A percentile compares a stretch with the other conserved stretches of the same genome.
phyloP scores from a whole-genome alignment of 1,140 invertebrate species.

The Euura lappo region DNA sequence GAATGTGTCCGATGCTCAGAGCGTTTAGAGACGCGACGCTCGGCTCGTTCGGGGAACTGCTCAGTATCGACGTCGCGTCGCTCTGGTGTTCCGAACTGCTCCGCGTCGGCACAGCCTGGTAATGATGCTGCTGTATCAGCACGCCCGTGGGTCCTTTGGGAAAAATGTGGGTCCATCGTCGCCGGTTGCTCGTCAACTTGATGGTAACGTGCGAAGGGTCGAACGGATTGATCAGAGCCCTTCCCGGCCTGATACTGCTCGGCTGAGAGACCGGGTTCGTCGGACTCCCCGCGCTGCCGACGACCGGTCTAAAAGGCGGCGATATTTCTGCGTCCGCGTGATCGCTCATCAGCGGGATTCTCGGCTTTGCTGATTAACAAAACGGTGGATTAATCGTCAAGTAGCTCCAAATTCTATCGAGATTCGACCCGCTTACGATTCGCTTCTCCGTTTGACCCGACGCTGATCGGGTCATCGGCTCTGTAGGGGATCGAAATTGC shows the following conservation, averaged over 20 bases:
- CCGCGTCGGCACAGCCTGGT: constrained; percentile 78
- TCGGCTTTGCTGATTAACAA: constrained; percentile 25
- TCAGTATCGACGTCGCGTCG: constrained; percentile 32
- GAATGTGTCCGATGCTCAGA: constrained; percentile 35
- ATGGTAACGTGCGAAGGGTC: constrained; percentile 96
- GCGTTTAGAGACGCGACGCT: constrained; percentile 11
- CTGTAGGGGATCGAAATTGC: constrained; percentile 62
- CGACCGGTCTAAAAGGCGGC: constrained; percentile 61
- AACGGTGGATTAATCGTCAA: not conserved
- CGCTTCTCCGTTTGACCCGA: constrained; percentile 43
- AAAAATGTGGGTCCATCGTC: constrained; percentile 98
- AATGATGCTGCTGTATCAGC: constrained; percentile 92
- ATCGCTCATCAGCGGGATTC: constrained; percentile 50
- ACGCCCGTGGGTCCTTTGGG: constrained; percentile 91
- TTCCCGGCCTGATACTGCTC: constrained; percentile 65
- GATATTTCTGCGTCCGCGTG: constrained; percentile 61
- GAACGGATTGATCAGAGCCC: constrained; percentile 94
- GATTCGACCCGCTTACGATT: constrained; percentile 31
- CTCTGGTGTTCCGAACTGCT: constrained; percentile 42
- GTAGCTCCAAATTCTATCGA: not conserved
- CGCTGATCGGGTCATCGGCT: constrained; percentile 40
- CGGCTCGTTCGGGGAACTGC: constrained; percentile 42
- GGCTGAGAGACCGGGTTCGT: constrained; percentile 48
- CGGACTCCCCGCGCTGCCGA: constrained; percentile 64
- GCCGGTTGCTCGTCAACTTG: constrained; percentile 93